Percentiles rank a stretch among this genome's conserved stretches.
Evolutionary conservation across 2,888 invertebrate species (phyloP).

Genomic region (Nomada flava): DNA sequence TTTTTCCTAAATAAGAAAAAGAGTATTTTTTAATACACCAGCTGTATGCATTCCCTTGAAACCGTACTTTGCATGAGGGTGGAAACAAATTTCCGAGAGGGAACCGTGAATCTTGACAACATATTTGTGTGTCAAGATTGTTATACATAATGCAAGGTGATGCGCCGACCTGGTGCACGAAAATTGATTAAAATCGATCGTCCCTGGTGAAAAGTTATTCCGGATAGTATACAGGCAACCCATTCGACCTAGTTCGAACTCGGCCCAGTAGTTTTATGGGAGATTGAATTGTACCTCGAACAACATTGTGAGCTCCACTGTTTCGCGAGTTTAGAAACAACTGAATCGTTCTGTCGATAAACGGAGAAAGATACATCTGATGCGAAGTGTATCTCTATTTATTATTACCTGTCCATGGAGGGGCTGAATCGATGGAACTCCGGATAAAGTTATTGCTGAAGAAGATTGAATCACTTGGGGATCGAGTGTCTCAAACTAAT

Average conservation of each 20-base stretch:
- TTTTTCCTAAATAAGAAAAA: no score
- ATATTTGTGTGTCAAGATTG: background rate
- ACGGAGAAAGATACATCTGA: background rate
- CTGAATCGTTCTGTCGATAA: background rate
- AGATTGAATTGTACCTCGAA: conserved; percentile 32
- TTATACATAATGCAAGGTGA: conserved; percentile 1
- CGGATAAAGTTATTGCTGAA: no score
- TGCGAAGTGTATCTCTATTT: background rate
- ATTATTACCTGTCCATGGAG: background rate
- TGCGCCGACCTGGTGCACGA: conserved; percentile 3
- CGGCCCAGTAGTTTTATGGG: conserved; percentile 16
- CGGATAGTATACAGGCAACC: background rate
- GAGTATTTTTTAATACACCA: no score
- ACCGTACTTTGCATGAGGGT: no score
- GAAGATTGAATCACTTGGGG: background rate
- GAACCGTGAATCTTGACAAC: no score
- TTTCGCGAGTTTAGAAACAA: background rate
- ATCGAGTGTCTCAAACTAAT: no score
- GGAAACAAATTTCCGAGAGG: no score
- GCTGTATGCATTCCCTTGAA: no score
- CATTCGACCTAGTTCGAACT: conserved; percentile 12
- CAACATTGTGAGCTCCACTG: conserved; percentile 5
- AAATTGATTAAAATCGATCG: conserved; percentile 40
- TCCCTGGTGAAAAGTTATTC: background rate
- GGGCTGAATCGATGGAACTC: no score